Evolutionary conservation across 1,140 invertebrate species (phyloP), one percentile per base, ranked within the genome.

Genomic region (Halictus rubicundus): DNA sequence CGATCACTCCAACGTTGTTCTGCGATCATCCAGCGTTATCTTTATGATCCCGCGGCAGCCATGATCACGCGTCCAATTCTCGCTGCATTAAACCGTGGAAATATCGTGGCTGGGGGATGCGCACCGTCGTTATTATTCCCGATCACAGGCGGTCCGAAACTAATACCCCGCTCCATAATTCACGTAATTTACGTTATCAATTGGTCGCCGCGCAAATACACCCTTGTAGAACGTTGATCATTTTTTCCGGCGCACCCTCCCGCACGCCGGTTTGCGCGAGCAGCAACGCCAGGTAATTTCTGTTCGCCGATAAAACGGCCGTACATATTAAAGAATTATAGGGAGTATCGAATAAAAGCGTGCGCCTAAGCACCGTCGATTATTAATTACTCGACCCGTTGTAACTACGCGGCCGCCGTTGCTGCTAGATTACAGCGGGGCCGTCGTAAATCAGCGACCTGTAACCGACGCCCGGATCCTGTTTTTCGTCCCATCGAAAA

Each of bases 291-390:
- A 46, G 25, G 78, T 79, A 79, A 79, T 79, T 84, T 84, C 68
- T 68, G 57, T 64, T 61, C 25, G 27, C 59, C 83, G 82, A 85
- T 85, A 83, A 81, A 80, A 83, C 64, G 78, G 61, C 23, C 82
- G 78, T 76, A 84, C 72, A 84, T 81, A 77, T 77, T 81, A 85
- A 85, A 83, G 83, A 85, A 77, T 85, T 85, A 85, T 85, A 84
- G 78, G 78, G 68, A 85, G 79, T 85, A 85, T 85, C 83, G 83
- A 84, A 77, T 85, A 83, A 85, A 85, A 85, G 72, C 82, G 77
- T 25, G 71, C 78, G 61, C 78, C 83, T 85, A 85, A 85, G 83
- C 74, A 82, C 83, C 83, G 70, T 69, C 80, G 80, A 85, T 85
- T 85, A 85, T 85, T 85, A 85, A 85, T 85, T 85, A 85, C 84